Base-by-base conservation (phyloP, 2,113 vertebrate species). In the Lepisosteus oculatus region DNA sequence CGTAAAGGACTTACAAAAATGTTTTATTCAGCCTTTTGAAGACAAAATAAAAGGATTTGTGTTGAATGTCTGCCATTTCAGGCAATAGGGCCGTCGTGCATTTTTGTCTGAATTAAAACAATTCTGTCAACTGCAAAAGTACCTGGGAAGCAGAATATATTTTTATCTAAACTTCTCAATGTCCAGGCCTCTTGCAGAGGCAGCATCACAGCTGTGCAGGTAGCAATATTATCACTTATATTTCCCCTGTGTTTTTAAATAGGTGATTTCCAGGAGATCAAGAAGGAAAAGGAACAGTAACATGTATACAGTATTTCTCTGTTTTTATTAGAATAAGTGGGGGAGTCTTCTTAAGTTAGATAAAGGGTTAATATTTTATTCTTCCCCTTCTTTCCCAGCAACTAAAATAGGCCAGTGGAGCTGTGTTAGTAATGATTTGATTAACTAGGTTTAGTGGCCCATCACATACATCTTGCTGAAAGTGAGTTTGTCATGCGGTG, bases 391-490 rank as follows among this genome's bases (percentile, higher is more conserved):
- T 66, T 67, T 56, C 42, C 62, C 51, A 69, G 11, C 12, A 42
- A 29, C 47, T 69, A 84, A 82, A 85, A 76, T 79, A 83, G 86
- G 84, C 80, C 83, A 85, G 79, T 81, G 79, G 80, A 81, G 78
- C 81, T 83, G 79, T 75, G 82, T 62, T 42, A 78, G 80, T 89
- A 88, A 89, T 87, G 81, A 78, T 82, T 86, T 92, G 88, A 91
- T 91, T 81, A 89, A 89, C 82, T 79, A 83, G 81, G 79, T 80
- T 61, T 67, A 74, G 65, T 68, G 72, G 66, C 83, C 82, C 59
- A 0, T 84, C 79, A 86, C 88, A 90, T 89, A 79, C 81, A 87
- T 90, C 90, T 87, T 83, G 43, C 78, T 61, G 62, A 63, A 75
- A 87, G 77, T 84, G 84, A 85, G 82, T 79, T 81, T 85, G 85